These are phyloP conservation scores for Stegana nigrithorax DNA, from an alignment of 2,888 invertebrate genomes.

Conservation along the genomic window DNA sequence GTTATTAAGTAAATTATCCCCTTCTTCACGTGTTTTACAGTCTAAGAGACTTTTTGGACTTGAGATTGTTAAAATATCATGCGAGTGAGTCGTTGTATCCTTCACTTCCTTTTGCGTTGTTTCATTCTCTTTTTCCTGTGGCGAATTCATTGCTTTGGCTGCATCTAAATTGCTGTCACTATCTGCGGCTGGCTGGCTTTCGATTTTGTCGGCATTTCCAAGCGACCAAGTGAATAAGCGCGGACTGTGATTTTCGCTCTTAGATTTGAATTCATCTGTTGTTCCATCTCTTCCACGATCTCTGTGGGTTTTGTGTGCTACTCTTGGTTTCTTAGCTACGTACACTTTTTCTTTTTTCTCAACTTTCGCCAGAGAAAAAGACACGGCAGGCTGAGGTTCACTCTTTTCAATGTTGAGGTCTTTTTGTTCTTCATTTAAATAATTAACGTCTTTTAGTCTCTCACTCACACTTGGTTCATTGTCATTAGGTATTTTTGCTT, in stretches of 20 bases:
- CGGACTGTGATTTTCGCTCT: too few species aligned
- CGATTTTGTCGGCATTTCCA: not conserved
- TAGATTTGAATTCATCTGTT: not conserved
- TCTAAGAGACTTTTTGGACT: too few species aligned
- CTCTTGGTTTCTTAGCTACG: not conserved
- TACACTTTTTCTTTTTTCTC: not conserved
- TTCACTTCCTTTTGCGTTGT: not conserved
- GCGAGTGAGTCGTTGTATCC: too few species aligned
- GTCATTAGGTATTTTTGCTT: not conserved
- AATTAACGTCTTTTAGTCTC: not conserved
- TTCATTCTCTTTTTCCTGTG: not conserved
- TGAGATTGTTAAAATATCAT: too few species aligned
- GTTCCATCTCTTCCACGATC: conserved; percentile 2
- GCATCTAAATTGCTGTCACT: not conserved
- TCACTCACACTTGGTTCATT: not conserved
- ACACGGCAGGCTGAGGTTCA: not conserved
- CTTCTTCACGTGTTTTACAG: too few species aligned
- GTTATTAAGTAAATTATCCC: too few species aligned
- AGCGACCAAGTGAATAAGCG: too few species aligned
- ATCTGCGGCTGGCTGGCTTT: too few species aligned
- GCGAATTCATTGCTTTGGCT: not conserved
- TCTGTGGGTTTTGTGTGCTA: not conserved
- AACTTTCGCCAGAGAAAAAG: too few species aligned
- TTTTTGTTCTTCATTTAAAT: not conserved
- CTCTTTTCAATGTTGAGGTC: not conserved